These are phyloP conservation scores for Anthonomus grandis DNA, from an alignment of 1,140 invertebrate species.

Conservation along the genomic window DNA sequence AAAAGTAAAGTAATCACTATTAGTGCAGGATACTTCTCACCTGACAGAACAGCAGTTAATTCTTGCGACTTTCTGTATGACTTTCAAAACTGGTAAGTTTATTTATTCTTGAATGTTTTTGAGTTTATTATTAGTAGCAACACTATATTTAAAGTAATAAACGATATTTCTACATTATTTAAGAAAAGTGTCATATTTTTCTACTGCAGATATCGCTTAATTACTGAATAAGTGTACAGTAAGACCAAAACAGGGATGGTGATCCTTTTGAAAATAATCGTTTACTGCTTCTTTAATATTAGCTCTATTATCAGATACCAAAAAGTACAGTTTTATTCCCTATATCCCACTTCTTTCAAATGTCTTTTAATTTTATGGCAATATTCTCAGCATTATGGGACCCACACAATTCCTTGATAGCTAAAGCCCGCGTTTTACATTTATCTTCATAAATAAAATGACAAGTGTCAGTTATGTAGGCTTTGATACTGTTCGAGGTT, in stretches of 20 bases:
- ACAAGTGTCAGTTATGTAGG: constrained; percentile 15
- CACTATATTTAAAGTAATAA: constrained; percentile 8
- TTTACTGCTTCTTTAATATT: constrained; percentile 17
- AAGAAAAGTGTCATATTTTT: constrained; percentile 3
- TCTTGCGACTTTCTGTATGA: constrained; percentile 34
- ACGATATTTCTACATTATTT: constrained; percentile 27
- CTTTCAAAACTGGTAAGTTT: constrained; percentile 28
- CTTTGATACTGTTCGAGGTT: constrained; percentile 22
- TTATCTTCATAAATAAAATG: no score
- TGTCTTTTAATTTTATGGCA: neutral
- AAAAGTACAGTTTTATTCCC: constrained; percentile 7
- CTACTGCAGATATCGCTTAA: constrained; percentile 2
- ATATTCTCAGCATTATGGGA: constrained; percentile 18
- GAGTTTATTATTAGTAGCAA: constrained; percentile 26
- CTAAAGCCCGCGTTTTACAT: constrained; percentile 1
- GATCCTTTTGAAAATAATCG: constrained; percentile 39
- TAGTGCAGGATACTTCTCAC: constrained; percentile 36
- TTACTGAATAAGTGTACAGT: constrained; percentile 22
- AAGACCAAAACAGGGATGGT: constrained; percentile 47
- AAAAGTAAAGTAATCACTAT: constrained; percentile 35
- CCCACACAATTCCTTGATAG: constrained; percentile 14
- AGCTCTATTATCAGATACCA: constrained; percentile 15
- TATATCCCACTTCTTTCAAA: constrained; percentile 5
- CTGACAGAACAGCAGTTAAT: constrained; percentile 21
- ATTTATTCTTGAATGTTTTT: constrained; percentile 25